Conservation (phyloP, 2,888 invertebrate species). For the Tethea ocularis region DNA sequence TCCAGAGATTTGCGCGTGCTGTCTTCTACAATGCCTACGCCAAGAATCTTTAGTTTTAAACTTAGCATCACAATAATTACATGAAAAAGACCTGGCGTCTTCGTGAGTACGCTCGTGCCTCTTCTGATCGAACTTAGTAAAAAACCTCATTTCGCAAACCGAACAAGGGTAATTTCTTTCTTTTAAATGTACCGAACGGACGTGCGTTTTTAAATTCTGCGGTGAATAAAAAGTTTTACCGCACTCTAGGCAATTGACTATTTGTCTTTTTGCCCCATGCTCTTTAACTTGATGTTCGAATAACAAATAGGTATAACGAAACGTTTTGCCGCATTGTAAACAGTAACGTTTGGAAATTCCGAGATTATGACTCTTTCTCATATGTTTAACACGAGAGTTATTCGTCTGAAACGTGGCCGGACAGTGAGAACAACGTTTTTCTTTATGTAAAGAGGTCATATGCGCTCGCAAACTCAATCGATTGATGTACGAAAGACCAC, state of each 20-base stretch:
- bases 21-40: slow-evolving; percentile 47
- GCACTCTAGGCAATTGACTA: slow-evolving; percentile 44
- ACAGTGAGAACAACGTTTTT: slow-evolving; percentile 50
- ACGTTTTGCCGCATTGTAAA: slow-evolving; percentile 38
- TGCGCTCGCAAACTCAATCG: slow-evolving; percentile 48
- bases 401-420: slow-evolving; percentile 35
- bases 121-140: slow-evolving; percentile 45
- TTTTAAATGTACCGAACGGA: slow-evolving; percentile 45
- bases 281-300: slow-evolving; percentile 40
- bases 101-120: slow-evolving; percentile 55
- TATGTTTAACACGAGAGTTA: slow-evolving; percentile 25
- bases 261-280: slow-evolving; percentile 42
- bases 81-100: slow-evolving; percentile 42
- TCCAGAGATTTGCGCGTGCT: slow-evolving; percentile 33
- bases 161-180: slow-evolving; percentile 48
- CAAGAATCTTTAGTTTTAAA: slow-evolving; percentile 56
- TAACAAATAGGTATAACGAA: slow-evolving; percentile 41
- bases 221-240: slow-evolving; percentile 40
- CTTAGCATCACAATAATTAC: slow-evolving; percentile 44
- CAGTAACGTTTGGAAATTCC: slow-evolving; percentile 29
- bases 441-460: slow-evolving; percentile 40
- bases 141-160: slow-evolving; percentile 48
- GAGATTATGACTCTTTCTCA: slow-evolving; percentile 27
- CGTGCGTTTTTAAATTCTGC: slow-evolving; percentile 45
- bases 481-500: slow-evolving; percentile 51